Base-by-base conservation (phyloP, 2,797 vertebrate genomes). In the Poeciliopsis presidionis region DNA sequence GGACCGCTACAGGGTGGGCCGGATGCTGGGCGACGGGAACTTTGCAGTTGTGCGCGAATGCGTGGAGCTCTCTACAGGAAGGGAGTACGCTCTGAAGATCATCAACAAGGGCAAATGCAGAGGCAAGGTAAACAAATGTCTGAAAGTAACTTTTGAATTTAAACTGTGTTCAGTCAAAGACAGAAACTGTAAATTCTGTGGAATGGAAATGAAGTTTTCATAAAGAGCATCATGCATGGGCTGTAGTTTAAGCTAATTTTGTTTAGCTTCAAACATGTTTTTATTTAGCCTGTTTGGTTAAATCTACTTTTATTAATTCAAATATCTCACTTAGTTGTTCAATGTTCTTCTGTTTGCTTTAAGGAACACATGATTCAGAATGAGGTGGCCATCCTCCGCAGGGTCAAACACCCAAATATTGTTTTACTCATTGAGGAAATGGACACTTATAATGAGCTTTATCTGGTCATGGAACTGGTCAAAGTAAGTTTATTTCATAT, bases 361-460 rank as follows among this genome's bases (percentile, higher is more conserved):
- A 71, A 99, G 98, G 98, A 99, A 49, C 98, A 99, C 88, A 99
- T 99, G 98, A 98, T 99, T 87, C 98, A 99, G 93, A 99, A 99
- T 0, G 98, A 99, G 86, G 98, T 99, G 74, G 97, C 98, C 81
- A 99, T 99, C 91, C 95, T 99, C 79, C 96, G 98, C 86, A 93
- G 97, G 88, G 98, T 99, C 86, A 99, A 99, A 86, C 98, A 99
- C 85, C 98, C 98, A 73, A 99, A 99, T 80, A 96, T 99, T 1
- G 98, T 99, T 33, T 96, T 99, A 87, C 96, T 99, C 78, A 99
- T 99, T 7, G 98, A 99, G 84, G 98, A 99, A 89, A 96, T 99
- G 96, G 98, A 99, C 89, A 98, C 98, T 74, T 98, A 98, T 77
- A 97, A 92, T 12, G 97, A 99, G 41, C 96, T 99, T 70, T 99